phyloP scores from a whole-genome alignment of 2,888 invertebrate genomes.

The Pollenia angustigena region DNA sequence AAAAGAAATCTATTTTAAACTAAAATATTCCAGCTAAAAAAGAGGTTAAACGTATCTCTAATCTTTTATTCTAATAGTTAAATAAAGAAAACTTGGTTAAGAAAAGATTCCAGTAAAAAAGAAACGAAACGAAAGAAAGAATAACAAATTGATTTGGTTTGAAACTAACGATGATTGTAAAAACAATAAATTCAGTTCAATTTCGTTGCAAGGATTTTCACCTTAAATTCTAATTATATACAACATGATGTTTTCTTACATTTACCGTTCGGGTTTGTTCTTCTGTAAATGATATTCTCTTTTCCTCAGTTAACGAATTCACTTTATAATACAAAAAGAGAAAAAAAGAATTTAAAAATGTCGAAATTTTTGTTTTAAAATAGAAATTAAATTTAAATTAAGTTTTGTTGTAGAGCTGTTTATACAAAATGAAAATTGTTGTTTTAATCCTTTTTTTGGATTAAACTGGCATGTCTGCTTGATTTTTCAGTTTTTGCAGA shows the following conservation, averaged over 20 bases:
- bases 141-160: slow-evolving; percentile 22
- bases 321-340: background rate
- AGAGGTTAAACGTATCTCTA: slow-evolving; percentile 15
- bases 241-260: background rate
- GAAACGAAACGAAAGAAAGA: background rate
- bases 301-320: background rate
- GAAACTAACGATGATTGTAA: slow-evolving; percentile 6
- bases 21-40: background rate
- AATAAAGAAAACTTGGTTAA: slow-evolving; percentile 27
- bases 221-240: slow-evolving; percentile 31
- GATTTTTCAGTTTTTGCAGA: background rate
- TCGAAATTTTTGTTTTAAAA: background rate
- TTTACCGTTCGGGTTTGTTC: background rate
- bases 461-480: background rate
- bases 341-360: background rate
- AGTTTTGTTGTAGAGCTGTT: slow-evolving; percentile 1
- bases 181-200: slow-evolving; percentile 7
- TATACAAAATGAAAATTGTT: slow-evolving; percentile 4
- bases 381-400: background rate
- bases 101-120: background rate
- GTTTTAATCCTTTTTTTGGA: slow-evolving; percentile 3
- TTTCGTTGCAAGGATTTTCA: slow-evolving; percentile 17
- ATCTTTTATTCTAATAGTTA: background rate
- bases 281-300: background rate
- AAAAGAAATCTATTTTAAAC: slow-evolving; percentile 31